Base-by-base conservation (phyloP, 2,888 invertebrate species). In the Tachystola acroxantha region DNA sequence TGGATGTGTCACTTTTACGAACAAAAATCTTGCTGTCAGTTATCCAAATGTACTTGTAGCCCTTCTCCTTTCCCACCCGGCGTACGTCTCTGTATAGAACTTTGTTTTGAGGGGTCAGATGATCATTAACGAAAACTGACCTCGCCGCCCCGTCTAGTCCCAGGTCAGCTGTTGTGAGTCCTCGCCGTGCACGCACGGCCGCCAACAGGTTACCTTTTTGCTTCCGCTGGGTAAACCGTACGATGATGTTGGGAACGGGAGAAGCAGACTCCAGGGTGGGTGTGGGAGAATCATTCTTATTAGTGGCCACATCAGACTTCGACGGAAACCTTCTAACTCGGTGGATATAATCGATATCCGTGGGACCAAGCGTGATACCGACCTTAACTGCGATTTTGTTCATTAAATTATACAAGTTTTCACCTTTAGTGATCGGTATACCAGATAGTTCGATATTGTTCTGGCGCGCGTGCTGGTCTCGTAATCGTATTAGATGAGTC, bases 61-160 rank as follows among this genome's bases (percentile, higher is more conserved):
- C 4, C 1, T 20, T 34, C 12, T 46, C 37, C 0, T 7, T 13
- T 10, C 36, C 40, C 0, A 42, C 10, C 32, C 25, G 11, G 3
- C 43, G 27, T 1, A 39, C 43, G 1, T 11, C 32, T 20, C 40
- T 39, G 3, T 38, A 22, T 7, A 46, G 29, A 7, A 40, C 16
- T 32, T 46, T 49, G 27, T 49, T 43, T 3, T 32, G 10, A 2
- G 49, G 49, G 1, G 46, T 45, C 0, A 49, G 39, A 26, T 49
- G 49, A 11, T 49, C 45, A n/a, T 33, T 34, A 1, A 46, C 7
- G 32, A 35, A 49, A 1, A 49, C 2, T 6, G 20, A 20, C 1
- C 20, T 14, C 1, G 45, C 40, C 1, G 45, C 37, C 2, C 49
- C 49, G 1, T 34, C 9, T 1, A 46, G 19, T 1, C 40, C 44